Percentiles rank a stretch among this genome's conserved stretches.
Evolutionary conservation across 2,888 invertebrate species (phyloP).

Genomic region (Desoria tigrina): DNA sequence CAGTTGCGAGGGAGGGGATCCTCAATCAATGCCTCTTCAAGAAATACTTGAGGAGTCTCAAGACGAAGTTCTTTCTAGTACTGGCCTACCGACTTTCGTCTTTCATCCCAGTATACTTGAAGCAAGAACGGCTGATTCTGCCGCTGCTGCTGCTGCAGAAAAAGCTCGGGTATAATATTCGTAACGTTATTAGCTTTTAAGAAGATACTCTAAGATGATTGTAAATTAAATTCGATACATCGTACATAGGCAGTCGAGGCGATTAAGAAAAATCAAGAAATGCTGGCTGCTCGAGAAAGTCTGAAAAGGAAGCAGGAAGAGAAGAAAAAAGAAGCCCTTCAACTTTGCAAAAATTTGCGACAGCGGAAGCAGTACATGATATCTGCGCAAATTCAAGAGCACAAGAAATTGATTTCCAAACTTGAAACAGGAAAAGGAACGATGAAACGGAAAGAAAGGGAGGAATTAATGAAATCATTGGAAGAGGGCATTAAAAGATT

Average conservation of each 20-base stretch:
- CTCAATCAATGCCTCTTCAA: constrained; percentile 39
- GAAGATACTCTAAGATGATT: constrained; percentile 8
- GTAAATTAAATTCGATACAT: too few species aligned
- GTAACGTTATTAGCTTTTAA: not conserved
- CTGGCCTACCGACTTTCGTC: constrained; percentile 60
- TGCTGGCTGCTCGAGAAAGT: constrained; percentile 66
- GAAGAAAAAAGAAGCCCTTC: constrained; percentile 70
- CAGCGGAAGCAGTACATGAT: constrained; percentile 82
- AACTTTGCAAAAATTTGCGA: constrained; percentile 76
- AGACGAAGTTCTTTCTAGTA: constrained; percentile 55
- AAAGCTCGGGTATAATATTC: constrained; percentile 51
- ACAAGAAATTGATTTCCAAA: constrained; percentile 77
- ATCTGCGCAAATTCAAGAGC: constrained; percentile 85
- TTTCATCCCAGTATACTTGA: constrained; percentile 58
- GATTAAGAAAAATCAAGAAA: constrained; percentile 59
- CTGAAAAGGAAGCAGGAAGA: constrained; percentile 74
- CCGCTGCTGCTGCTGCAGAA: constrained; percentile 54
- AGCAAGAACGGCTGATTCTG: constrained; percentile 57
- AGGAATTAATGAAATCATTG: constrained; percentile 72
- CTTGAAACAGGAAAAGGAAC: constrained; percentile 68
- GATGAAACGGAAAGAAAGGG: constrained; percentile 66
- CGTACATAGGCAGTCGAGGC: constrained; percentile 57
- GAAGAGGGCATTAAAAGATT: constrained; percentile 80
- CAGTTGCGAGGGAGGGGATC: constrained; percentile 22
- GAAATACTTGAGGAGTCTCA: constrained; percentile 48